These are phyloP conservation scores for Athalia circularis DNA, from an alignment of 2,888 invertebrate genomes.

Conservation along the genomic window DNA sequence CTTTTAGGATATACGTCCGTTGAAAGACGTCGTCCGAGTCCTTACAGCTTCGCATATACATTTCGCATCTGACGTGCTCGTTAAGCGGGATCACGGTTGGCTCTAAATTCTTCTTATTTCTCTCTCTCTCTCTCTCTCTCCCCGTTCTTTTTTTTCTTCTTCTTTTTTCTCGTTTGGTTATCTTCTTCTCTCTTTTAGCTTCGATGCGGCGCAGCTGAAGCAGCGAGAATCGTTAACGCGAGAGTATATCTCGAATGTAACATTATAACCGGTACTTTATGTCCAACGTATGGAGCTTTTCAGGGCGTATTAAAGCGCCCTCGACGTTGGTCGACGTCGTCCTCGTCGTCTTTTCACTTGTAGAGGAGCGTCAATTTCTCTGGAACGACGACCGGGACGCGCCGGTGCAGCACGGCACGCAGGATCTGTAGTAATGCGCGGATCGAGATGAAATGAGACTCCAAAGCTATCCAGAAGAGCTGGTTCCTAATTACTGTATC, in stretches of 20 bases:
- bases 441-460: no score
- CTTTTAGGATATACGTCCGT: no score
- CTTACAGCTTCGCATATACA: background rate
- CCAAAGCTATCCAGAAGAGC: background rate
- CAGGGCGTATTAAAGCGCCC: conserved; percentile 27
- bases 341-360: background rate
- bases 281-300: conserved; percentile 35
- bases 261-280: conserved; percentile 44
- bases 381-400: background rate
- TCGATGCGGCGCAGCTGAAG: background rate
- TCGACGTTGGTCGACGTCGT: background rate
- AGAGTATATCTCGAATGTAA: conserved; percentile 36
- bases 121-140: background rate
- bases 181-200: background rate
- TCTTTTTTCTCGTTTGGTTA: background rate
- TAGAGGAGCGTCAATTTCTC: background rate
- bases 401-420: background rate
- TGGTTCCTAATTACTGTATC: conserved; percentile 3
- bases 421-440: no score
- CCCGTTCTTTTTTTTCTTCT: conserved; percentile 16
- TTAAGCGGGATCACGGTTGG: background rate
- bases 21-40: background rate
- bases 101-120: background rate
- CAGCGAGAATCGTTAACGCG: conserved; percentile 37
- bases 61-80: background rate